Base-by-base conservation (phyloP, 2,797 vertebrate genomes). In the Ceryle rudis region DNA sequence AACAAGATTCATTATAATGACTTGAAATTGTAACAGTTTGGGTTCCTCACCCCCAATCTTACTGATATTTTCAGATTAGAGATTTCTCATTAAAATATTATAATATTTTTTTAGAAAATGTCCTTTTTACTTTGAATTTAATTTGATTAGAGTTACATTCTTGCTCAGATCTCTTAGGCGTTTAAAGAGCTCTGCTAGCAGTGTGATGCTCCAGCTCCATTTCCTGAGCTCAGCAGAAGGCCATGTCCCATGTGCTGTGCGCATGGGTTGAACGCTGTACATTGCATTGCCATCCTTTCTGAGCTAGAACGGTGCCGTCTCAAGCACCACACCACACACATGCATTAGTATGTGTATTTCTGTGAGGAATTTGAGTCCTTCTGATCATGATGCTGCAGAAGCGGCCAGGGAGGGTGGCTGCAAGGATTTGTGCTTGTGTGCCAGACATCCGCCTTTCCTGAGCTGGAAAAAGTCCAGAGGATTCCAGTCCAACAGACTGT, bases 231-330 rank as follows among this genome's bases (percentile, higher is more conserved):
- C 39, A 21, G 64, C 79, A 67, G 51, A 62, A 73, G 65, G 49
- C 49, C 54, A 35, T 0, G 0, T 22, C 12, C 0, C 2, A 54
- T 0, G 5, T 33, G 54, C 60, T 46, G 31, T 1, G 5, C 15
- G 11, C 4, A 1, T 47, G 55, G 66, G 31, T n/a, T 2, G 2
- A 39, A n/a, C 14, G 4, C 31, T 21, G 16, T 14, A 7, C 0
- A 1, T 39, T 14, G 29, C 9, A 1, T 6, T 33, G 25, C 35
- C 14, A 9, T 49, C 23, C 52, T 75, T 39, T 37, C 33, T 33
- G 62, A 74, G 14, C 26, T 14, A 33, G 49, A 83, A 35, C 0
- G 3, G 15, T 51, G 49, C 26, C 28, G 15, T 33, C 42, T 52
- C 28, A 29, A 39, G 42, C 39, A 61, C 39, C 16, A 19, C 14